Conservation (phyloP, 1,140 invertebrate genomes). For the Lethocerus indicus region DNA sequence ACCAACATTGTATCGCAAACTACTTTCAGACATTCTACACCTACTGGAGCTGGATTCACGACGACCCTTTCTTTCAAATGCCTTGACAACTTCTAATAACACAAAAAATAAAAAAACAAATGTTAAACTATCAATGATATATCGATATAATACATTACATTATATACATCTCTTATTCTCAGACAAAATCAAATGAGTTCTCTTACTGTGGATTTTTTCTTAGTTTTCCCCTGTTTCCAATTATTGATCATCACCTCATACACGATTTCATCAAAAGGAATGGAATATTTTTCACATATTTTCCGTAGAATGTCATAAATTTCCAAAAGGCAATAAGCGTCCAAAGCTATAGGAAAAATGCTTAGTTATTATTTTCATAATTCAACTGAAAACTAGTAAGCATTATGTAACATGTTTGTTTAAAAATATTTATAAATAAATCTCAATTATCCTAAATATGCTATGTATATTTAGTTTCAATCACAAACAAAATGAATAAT, state of each 20-base stretch:
- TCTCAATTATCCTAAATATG: background rate
- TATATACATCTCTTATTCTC: too few species aligned
- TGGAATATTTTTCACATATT: constrained; percentile 28
- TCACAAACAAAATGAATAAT: background rate
- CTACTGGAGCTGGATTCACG: background rate
- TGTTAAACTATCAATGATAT: too few species aligned
- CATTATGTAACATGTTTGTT: background rate
- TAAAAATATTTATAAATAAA: background rate
- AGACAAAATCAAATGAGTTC: background rate
- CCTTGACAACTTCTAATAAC: too few species aligned
- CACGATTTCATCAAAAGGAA: constrained; percentile 41
- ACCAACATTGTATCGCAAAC: constrained; percentile 37
- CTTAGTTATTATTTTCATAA: background rate
- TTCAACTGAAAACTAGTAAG: background rate
- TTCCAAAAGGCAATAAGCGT: constrained; percentile 43
- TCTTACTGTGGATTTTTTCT: constrained; percentile 9
- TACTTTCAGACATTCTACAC: constrained; percentile 20
- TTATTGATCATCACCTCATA: constrained; percentile 24
- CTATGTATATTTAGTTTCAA: background rate
- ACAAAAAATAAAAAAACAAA: too few species aligned
- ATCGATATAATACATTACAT: too few species aligned
- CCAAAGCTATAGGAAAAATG: constrained; percentile 33
- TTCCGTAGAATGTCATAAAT: constrained; percentile 40
- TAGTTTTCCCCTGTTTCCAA: constrained; percentile 6
- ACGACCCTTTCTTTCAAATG: background rate